phyloP scores from a whole-genome alignment of 2,797 vertebrate genomes.

The Propithecus deckenii region DNA sequence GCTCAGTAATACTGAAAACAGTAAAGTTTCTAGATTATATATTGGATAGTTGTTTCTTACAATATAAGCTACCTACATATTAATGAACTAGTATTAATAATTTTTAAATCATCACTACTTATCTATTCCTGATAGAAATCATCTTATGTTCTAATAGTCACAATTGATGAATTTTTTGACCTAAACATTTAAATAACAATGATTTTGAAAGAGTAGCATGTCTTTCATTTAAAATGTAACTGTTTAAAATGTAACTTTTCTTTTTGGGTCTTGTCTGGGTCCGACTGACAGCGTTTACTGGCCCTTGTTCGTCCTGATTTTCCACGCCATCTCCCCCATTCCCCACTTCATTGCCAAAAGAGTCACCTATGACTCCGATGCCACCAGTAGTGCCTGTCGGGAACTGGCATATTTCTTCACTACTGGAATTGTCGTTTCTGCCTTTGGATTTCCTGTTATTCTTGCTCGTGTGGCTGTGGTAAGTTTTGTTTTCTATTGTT shows the following conservation, averaged over 20 bases:
- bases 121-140: slow-evolving; percentile 21
- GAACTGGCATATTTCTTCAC: slow-evolving; percentile 96
- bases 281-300: slow-evolving; percentile 91
- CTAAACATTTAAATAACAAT: background rate
- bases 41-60: background rate
- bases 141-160: background rate
- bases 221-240: slow-evolving; percentile 4
- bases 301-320: slow-evolving; percentile 95
- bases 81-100: background rate
- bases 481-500: slow-evolving; percentile 77
- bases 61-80: background rate
- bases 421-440: slow-evolving; percentile 96
- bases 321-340: slow-evolving; percentile 93
- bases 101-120: background rate
- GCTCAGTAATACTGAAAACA: background rate
- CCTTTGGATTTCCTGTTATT: slow-evolving; percentile 94
- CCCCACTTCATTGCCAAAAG: slow-evolving; percentile 94
- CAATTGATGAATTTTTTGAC: background rate
- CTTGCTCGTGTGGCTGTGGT: slow-evolving; percentile 91
- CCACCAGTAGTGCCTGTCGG: slow-evolving; percentile 94
- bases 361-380: slow-evolving; percentile 91
- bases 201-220: slow-evolving; percentile 2
- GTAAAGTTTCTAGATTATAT: background rate
- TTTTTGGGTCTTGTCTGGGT: background rate
- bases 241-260: background rate